Evolutionary conservation across 2,888 invertebrate genomes (phyloP).

Genomic region (Nomada fabriciana): DNA sequence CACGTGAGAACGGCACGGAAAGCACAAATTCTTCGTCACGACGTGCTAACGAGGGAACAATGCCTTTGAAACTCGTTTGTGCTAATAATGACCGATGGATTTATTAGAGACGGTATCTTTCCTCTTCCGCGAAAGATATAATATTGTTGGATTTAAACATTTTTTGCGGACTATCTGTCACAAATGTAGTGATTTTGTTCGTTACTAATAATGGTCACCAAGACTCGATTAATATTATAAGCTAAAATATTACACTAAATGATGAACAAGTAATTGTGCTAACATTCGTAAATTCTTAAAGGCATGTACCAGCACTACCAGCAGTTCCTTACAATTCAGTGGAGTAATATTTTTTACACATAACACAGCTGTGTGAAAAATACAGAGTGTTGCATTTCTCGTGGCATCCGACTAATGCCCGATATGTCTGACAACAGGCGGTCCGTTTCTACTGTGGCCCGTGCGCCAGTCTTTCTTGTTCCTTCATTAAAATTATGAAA

Average conservation of each 20-base stretch:
- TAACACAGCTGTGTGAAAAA: not conserved
- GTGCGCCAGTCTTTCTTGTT: not conserved
- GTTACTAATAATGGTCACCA: no score
- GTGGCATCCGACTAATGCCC: not conserved
- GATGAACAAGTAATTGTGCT: not conserved
- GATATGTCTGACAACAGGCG: not conserved
- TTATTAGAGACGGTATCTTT: conserved; percentile 17
- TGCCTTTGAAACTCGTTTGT: conserved; percentile 15
- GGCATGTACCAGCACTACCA: no score
- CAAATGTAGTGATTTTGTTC: not conserved
- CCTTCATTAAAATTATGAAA: not conserved
- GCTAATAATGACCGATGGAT: conserved; percentile 43
- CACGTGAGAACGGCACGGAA: conserved; percentile 52
- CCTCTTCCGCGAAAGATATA: not conserved
- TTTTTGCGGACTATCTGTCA: not conserved
- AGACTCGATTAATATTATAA: no score
- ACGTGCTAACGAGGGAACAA: conserved; percentile 44
- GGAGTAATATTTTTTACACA: not conserved
- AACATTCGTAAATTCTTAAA: not conserved
- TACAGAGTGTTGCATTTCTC: no score
- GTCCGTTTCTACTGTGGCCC: not conserved
- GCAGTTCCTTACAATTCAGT: no score
- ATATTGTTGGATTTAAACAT: not conserved
- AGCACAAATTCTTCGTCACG: conserved; percentile 48
- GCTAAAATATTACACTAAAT: no score